Conservation (phyloP, 1,140 invertebrate species). For the Drepana arcuata region DNA sequence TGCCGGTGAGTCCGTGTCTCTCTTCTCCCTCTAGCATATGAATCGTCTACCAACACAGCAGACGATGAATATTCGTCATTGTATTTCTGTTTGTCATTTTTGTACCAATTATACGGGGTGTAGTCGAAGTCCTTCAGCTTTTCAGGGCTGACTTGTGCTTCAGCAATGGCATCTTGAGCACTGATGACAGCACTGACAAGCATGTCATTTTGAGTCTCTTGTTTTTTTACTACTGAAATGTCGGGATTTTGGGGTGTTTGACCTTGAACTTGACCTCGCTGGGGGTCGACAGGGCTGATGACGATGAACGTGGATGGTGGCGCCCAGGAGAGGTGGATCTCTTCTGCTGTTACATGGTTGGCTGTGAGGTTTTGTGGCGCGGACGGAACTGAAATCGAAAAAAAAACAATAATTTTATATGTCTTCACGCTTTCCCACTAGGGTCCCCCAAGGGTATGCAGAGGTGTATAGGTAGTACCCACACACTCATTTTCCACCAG, state of each 20-base stretch:
- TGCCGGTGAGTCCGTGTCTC: constrained; percentile 46
- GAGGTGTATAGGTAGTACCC: too few species aligned
- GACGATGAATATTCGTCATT: constrained; percentile 43
- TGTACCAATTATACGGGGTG: constrained; percentile 35
- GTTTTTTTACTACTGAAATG: not conserved
- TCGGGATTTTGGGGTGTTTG: not conserved
- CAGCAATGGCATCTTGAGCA: constrained; percentile 14
- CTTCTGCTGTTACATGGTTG: constrained; percentile 80
- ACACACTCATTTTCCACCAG: too few species aligned
- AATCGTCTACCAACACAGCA: constrained; percentile 32
- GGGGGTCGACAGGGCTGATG: constrained; percentile 76
- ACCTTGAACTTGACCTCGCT: too few species aligned
- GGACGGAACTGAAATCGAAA: constrained; percentile 78
- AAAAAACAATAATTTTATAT: not conserved
- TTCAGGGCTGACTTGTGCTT: constrained; percentile 18
- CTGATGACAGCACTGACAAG: constrained; percentile 18
- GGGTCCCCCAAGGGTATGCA: too few species aligned
- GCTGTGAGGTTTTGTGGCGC: constrained; percentile 86
- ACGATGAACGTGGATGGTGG: constrained; percentile 83
- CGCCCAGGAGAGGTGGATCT: constrained; percentile 85
- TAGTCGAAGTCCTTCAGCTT: constrained; percentile 31
- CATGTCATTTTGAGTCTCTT: too few species aligned
- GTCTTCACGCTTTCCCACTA: too few species aligned
- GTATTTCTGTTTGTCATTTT: constrained; percentile 39
- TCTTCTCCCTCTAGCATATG: constrained; percentile 35